Percentiles rank a stretch among this genome's conserved stretches.
Conservation (phyloP, 2,888 invertebrate species). For the Macrophya annulata region DNA sequence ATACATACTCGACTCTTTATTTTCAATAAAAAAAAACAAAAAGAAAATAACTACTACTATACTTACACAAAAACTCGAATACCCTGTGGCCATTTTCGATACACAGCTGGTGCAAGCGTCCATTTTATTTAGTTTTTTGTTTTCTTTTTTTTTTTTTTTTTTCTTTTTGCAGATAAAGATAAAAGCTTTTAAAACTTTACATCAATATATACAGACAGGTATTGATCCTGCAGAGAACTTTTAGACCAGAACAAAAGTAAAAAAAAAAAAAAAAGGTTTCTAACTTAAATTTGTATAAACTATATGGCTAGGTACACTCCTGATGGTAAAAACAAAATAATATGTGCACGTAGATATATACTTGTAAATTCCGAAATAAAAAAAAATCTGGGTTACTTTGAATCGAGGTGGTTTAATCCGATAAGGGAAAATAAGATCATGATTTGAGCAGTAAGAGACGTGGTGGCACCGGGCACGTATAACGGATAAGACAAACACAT, state of each 20-base stretch:
- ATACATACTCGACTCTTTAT: neutral
- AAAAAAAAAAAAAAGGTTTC: neutral
- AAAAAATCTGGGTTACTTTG: neutral
- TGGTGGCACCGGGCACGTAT: neutral
- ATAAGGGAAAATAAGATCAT: neutral
- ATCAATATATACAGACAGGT: neutral
- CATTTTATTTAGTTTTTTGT: neutral
- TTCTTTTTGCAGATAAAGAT: neutral
- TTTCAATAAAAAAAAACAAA: neutral
- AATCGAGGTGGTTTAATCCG: neutral
- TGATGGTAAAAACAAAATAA: neutral
- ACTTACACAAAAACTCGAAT: neutral
- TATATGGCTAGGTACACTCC: no score
- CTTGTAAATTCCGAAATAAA: no score
- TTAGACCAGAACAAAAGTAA: neutral
- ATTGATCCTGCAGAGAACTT: neutral
- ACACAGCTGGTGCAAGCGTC: neutral
- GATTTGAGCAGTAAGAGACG: neutral
- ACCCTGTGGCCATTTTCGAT: neutral
- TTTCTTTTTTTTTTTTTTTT: no score
- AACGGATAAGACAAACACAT: slow-evolving; percentile 48
- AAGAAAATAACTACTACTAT: neutral
- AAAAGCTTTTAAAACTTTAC: neutral
- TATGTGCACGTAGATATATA: no score
- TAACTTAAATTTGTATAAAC: neutral